Percentiles rank a stretch among this genome's conserved stretches.
Conservation (phyloP, 2,113 vertebrate species). For the Andinoacara biseriatus region DNA sequence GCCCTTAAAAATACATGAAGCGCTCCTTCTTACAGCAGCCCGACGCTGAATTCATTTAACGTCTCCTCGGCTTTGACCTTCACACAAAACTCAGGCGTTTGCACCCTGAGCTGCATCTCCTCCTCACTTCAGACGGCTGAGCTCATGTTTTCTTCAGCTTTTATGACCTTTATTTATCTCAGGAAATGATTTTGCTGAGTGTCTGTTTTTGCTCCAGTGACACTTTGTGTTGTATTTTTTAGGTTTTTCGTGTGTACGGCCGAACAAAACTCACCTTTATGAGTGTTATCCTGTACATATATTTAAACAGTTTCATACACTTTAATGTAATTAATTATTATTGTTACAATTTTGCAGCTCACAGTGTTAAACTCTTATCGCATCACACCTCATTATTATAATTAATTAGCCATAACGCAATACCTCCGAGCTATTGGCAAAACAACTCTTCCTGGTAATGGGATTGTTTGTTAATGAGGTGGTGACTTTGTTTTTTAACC, state of each 20-base stretch:
- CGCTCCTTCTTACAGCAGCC: conserved; percentile 37
- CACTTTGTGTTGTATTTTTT: background rate
- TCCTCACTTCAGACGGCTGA: conserved; percentile 8
- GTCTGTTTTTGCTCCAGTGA: background rate
- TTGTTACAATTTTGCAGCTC: conserved; percentile 20
- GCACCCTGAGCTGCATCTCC: conserved; percentile 15
- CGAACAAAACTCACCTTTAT: background rate
- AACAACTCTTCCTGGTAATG: background rate
- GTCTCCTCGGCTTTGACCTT: conserved; percentile 62
- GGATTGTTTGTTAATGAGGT: background rate
- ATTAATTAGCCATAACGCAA: background rate
- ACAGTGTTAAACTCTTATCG: background rate
- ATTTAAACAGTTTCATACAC: background rate
- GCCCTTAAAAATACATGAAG: conserved; percentile 63
- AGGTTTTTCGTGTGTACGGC: background rate
- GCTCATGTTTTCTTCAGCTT: background rate
- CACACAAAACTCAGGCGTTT: conserved; percentile 18
- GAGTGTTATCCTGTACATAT: background rate
- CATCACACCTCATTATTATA: conserved; percentile 12
- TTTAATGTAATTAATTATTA: conserved; percentile 18
- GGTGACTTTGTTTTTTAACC: background rate
- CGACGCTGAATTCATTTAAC: conserved; percentile 46
- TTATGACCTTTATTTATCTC: conserved; percentile 24
- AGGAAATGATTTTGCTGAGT: background rate
- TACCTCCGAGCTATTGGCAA: conserved; percentile 11